Evolutionary conservation across 92 coral and sea anemone species (phyloP).

Genomic region (Desmophyllum pertusum): DNA sequence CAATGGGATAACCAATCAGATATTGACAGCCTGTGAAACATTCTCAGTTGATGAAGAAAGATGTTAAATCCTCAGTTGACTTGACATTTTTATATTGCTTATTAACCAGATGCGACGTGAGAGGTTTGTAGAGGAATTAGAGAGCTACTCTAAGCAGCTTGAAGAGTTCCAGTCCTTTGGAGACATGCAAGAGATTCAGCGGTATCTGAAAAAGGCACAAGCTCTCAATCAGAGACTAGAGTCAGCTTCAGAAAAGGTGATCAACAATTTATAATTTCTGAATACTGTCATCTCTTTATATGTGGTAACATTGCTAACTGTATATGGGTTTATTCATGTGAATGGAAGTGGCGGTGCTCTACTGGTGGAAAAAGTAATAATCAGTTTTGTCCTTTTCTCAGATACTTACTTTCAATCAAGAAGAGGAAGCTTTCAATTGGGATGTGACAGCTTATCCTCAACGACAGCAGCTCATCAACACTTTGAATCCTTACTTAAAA

Average conservation of each 20-base stretch:
- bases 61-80: background rate
- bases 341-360: background rate
- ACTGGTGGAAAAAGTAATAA: background rate
- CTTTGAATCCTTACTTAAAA: constrained; percentile 90
- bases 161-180: constrained; percentile 98
- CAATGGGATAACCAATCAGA: background rate
- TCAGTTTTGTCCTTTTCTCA: constrained; percentile 11
- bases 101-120: constrained; percentile 91
- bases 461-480: constrained; percentile 94
- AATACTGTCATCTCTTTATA: background rate
- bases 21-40: too few species aligned
- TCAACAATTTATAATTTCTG: background rate
- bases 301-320: background rate
- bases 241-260: constrained; percentile 93
- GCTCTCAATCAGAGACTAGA: constrained; percentile 92
- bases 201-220: constrained; percentile 95
- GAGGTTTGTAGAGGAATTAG: constrained; percentile 95
- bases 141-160: constrained; percentile 91
- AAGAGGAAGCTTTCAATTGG: constrained; percentile 99
- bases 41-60: too few species aligned
- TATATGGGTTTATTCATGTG: background rate
- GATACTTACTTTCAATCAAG: constrained; percentile 93
- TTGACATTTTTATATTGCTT: constrained; percentile 9
- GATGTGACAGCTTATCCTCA: constrained; percentile 95
- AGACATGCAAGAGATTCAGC: constrained; percentile 92